phyloP scores from a whole-genome alignment of 2,797 vertebrate species.

The Pyrocephalus nanus region DNA sequence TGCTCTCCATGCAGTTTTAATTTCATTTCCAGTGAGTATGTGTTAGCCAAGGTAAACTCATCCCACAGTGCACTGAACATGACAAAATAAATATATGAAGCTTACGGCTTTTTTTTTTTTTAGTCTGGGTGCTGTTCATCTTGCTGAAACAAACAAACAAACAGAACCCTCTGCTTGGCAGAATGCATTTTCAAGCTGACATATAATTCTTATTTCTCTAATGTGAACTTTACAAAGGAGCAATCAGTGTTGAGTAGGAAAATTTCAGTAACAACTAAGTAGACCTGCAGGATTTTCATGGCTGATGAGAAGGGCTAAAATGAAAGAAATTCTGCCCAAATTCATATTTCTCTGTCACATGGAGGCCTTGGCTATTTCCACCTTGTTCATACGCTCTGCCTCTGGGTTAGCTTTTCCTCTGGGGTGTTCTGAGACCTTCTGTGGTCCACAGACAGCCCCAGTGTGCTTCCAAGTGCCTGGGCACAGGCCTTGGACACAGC shows the following conservation, averaged over 20 bases:
- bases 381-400: background rate
- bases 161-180: background rate
- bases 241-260: accelerated
- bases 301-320: background rate
- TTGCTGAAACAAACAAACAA: background rate
- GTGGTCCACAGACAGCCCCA: background rate
- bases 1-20: background rate
- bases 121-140: background rate
- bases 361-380: background rate
- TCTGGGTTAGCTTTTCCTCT: background rate
- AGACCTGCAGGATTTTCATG: background rate
- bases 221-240: background rate
- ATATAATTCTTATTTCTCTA: background rate
- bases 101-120: background rate
- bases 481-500: background rate
- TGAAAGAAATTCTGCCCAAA: background rate
- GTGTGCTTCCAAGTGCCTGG: background rate
- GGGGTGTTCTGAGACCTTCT: background rate
- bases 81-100: background rate
- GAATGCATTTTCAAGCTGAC: background rate
- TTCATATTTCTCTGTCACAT: background rate
- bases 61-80: background rate
- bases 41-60: background rate
- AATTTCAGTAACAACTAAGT: background rate
- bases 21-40: slow-evolving; percentile 1